A percentile compares a stretch with the other conserved stretches of the same genome.
These are phyloP conservation scores for Noctua janthe DNA, from an alignment of 2,888 invertebrate species.

Conservation along the genomic window DNA sequence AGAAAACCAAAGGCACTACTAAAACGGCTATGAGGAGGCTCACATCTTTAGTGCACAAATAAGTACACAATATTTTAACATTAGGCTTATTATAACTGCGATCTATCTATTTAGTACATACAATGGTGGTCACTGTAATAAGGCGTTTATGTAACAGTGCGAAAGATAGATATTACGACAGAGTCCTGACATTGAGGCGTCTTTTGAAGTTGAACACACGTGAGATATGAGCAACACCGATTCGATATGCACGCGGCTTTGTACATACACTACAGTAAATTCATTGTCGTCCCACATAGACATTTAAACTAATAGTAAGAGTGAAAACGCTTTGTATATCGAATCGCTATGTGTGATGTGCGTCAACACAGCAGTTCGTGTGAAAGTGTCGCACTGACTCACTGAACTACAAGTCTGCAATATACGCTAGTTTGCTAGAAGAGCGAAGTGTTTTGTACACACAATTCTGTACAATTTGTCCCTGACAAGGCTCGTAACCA, in stretches of 20 bases:
- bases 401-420: constrained; percentile 17
- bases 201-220: constrained; percentile 25
- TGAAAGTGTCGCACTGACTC: constrained; percentile 1
- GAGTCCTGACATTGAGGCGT: constrained; percentile 11
- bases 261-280: constrained; percentile 35
- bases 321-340: constrained; percentile 55
- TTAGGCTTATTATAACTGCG: constrained; percentile 68
- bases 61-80: constrained; percentile 72
- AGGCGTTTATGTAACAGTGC: constrained; percentile 52
- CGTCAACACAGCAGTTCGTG: constrained; percentile 6
- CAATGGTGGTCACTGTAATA: constrained; percentile 58
- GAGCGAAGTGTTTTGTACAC: constrained; percentile 1
- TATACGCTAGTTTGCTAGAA: constrained; percentile 20
- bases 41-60: constrained; percentile 87
- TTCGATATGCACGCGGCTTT: constrained; percentile 56
- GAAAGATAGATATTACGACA: constrained; percentile 47
- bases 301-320: constrained; percentile 18
- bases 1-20: constrained; percentile 86
- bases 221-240: constrained; percentile 29
- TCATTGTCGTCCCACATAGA: constrained; percentile 27
- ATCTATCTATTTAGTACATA: constrained; percentile 64
- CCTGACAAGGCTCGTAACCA: background rate
- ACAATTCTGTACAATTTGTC: background rate
- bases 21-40: constrained; percentile 86
- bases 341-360: constrained; percentile 28